Evolutionary conservation across 2,888 invertebrate genomes (phyloP).

Genomic region (Acleris laterana): DNA sequence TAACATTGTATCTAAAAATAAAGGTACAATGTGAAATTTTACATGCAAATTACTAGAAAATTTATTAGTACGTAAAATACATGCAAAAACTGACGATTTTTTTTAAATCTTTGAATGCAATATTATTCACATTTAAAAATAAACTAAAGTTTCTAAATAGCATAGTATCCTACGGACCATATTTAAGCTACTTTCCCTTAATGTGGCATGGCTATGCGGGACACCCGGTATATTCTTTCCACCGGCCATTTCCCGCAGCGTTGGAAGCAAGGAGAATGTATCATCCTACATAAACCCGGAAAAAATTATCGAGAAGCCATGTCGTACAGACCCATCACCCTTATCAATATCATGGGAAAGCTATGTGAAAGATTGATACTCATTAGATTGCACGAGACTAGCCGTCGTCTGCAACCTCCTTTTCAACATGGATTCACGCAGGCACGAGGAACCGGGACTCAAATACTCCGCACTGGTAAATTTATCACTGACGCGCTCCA

Average conservation of each 20-base stretch:
- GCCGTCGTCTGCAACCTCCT: slow-evolving; percentile 9
- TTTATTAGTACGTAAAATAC: too few relatives aligned
- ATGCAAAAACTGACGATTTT: too few relatives aligned
- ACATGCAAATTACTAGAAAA: too few relatives aligned
- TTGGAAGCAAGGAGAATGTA: slow-evolving; percentile 16
- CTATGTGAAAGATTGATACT: slow-evolving; percentile 7
- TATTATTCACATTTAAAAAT: too few relatives aligned
- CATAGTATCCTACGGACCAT: too few relatives aligned
- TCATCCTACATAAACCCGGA: slow-evolving; percentile 12
- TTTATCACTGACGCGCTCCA: slow-evolving; percentile 15
- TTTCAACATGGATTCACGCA: slow-evolving; percentile 21
- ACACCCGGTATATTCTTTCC: neutral
- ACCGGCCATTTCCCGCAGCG: neutral
- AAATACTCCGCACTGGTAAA: too few relatives aligned
- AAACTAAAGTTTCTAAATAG: too few relatives aligned
- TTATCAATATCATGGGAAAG: slow-evolving; percentile 10
- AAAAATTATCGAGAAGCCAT: slow-evolving; percentile 5
- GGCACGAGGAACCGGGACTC: slow-evolving; percentile 10
- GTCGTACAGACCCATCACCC: slow-evolving; percentile 13
- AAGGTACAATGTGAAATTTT: too few relatives aligned
- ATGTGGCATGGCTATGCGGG: too few relatives aligned
- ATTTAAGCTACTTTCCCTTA: too few relatives aligned
- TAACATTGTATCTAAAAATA: too few relatives aligned
- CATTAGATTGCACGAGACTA: slow-evolving; percentile 2
- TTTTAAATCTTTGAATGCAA: too few relatives aligned